Base-by-base conservation (phyloP, 1,140 invertebrate genomes). In the Achatina immaculata region DNA sequence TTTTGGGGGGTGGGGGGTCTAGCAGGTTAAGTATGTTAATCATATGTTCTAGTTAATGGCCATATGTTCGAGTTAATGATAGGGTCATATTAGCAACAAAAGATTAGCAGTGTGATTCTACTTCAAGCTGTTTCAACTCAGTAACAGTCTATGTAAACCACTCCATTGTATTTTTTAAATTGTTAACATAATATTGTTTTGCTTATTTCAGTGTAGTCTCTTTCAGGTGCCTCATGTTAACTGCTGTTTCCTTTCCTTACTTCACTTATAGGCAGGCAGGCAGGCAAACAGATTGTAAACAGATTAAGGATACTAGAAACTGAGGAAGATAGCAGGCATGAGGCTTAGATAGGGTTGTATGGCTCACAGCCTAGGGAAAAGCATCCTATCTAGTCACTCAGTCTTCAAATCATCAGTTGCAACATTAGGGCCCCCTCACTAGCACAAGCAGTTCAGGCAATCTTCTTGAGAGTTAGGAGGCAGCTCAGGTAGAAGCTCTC, bases 261-360 rank as follows among this genome's bases (percentile, higher is more conserved):
- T 62, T 62, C 28, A 62, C 31, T 62, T 55, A 55, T 62, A 62
- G 58, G 58, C 58, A 62, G 58, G 58, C 58, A 62, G 58, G 58
- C 72, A 74, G 72, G 69, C 51, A 62, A 28, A 62, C 74, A 11
- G 76, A 62, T 78, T 78, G 76, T 78, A 78, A 78, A 62, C 76
- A 78, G 76, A 78, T 45, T 78, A 78, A 78, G 62, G 65, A 48
- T 42, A 69, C 76, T 78, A 78, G 76, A 78, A 78, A 78, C 58
- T 36, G 76, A 43, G 42, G 34, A 58, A 68, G 28, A n/a, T 40
- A 78, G 48, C 75, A 77, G 76, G 34, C 76, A 42, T 78, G 62
- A 78, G 76, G 62, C 76, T 62, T 68, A 78, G 76, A 78, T 78
- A 78, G 76, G 76, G 76, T 78, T 78, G 38, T 78, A 65, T 65